Evolutionary conservation across 23 tunicate species (phyloP), one percentile per base, ranked within the genome.

Genomic region (Halocynthia aurantium): DNA sequence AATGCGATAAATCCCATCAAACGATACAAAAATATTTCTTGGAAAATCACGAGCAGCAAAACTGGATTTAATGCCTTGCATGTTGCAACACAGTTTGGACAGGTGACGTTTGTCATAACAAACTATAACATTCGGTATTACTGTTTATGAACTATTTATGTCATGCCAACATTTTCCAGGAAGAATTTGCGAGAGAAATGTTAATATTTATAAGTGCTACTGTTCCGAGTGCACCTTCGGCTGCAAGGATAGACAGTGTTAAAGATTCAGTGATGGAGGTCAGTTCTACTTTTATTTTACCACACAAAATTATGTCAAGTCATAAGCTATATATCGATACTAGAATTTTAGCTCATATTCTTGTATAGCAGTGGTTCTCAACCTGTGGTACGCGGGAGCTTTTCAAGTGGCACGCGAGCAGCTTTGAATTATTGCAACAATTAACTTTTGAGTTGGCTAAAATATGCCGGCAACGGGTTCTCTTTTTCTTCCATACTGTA

Each of bases 131-230:
- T 58, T 15, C 63, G 17, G 4, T 58, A n/a, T 15, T 58, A 58
- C 17, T 58, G 15, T 58, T 58, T 4, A 1, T 13, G 1, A 58
- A 13, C 63, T 58, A 58, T 58, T 58, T 58, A 58, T 58, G 15
- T 58, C 17, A 58, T 58, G 17, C 17, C 63, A 13, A 13, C 22
- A 0, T 10, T 65, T 65, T 65, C 31, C 65, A 92, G 98, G 92
- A 86, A 67, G 87, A 86, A 10, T 92, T 92, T 73, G 84, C 98
- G 22, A 81, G 88, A 40, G 98, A 92, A 67, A 92, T 92, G 98
- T 51, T 92, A 21, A 85, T 57, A 9, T 50, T 78, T 17, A 80
- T 92, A 17, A 53, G 85, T 10, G 98, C 98, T 22, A 83, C 88
- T 6, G 87, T 76, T 50, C 66, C 87, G 40, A 92, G 92, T 55